Evolutionary conservation across 2,888 invertebrate species (phyloP), one percentile per base, ranked within the genome.

Genomic region (Meloe dianella): DNA sequence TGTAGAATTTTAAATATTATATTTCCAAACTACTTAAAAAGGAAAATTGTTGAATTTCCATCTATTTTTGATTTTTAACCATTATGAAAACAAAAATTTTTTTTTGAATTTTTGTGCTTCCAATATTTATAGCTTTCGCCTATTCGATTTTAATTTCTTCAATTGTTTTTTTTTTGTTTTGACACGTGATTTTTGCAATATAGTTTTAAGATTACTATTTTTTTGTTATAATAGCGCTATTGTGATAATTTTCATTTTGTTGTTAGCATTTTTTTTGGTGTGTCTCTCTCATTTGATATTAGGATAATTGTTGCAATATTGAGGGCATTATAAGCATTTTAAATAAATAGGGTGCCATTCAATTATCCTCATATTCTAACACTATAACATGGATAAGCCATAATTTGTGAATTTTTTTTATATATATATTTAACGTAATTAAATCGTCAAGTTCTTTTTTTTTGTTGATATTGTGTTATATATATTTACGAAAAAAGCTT

Each of bases 401-500:
- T 58, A 58, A 47, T 64, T 64, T 38, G 8, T 38, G 56, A 38
- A 32, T 57, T 22, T 47, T 51, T 20, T 51, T 9, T 51, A 22
- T 51, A 51, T 58, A n/a, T 60, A 29, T 61, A 56, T 61, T 29
- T 38, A 63, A 61, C 61, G 29, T 47, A 47, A 64, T 32, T 41
- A 22, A n/a, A n/a, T 60, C 63, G 64, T 41, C 58, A 61, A 67
- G 54, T 64, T 41, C 47, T 69, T 72, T 66, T 67, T 65, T 66
- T 64, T 54, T 41, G 59, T 68, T 66, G 35, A 58, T 73, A 67
- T 65, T 68, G 62, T 73, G 71, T 71, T 67, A 65, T 67, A 41
- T 71, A 73, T 67, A n/a, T n/a, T 65, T 71, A 62, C 70, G 24
- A 70, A 68, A 70, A 69, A 74, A 74, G 75, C 75, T 75, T 77